These are phyloP conservation scores for Mamestra configurata DNA, from an alignment of 1,140 invertebrate species.

Conservation along the genomic window DNA sequence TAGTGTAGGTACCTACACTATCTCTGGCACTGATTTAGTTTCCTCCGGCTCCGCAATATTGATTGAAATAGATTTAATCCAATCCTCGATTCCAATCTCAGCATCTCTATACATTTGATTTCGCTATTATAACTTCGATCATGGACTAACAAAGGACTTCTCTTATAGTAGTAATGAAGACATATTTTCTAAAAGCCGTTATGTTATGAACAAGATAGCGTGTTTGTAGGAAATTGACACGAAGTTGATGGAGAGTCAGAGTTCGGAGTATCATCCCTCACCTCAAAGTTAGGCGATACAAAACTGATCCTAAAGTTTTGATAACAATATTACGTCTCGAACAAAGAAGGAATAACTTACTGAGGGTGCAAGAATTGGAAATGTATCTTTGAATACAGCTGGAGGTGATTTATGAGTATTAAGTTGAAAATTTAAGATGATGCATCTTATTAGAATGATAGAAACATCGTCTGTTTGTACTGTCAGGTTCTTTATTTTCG, in stretches of 20 bases:
- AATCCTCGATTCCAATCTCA: slow-evolving; percentile 13
- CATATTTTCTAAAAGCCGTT: too few relatives aligned
- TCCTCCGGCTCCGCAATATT: slow-evolving; percentile 6
- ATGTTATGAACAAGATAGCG: not conserved
- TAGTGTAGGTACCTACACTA: slow-evolving; percentile 22
- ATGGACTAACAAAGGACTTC: not conserved
- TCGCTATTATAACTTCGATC: slow-evolving; percentile 31
- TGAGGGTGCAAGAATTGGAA: not conserved
- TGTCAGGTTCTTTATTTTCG: too few relatives aligned
- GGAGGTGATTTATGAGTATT: not conserved
- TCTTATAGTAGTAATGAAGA: not conserved
- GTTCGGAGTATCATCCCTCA: slow-evolving; percentile 10
- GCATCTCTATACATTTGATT: slow-evolving; percentile 4
- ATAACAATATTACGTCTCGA: slow-evolving; percentile 20
- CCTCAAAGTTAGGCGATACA: slow-evolving; percentile 12
- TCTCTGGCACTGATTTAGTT: slow-evolving; percentile 21
- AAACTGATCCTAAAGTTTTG: slow-evolving; percentile 15
- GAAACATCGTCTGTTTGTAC: too few relatives aligned
- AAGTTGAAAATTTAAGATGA: too few relatives aligned
- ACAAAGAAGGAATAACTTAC: not conserved
- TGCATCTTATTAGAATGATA: too few relatives aligned
- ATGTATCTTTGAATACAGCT: not conserved
- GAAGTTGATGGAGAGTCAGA: slow-evolving; percentile 6
- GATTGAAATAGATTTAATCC: slow-evolving; percentile 36
- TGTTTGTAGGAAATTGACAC: not conserved